Evolutionary conservation across 2,113 vertebrate species (phyloP), one percentile per base, ranked within the genome.

Genomic region (Poecile atricapillus): DNA sequence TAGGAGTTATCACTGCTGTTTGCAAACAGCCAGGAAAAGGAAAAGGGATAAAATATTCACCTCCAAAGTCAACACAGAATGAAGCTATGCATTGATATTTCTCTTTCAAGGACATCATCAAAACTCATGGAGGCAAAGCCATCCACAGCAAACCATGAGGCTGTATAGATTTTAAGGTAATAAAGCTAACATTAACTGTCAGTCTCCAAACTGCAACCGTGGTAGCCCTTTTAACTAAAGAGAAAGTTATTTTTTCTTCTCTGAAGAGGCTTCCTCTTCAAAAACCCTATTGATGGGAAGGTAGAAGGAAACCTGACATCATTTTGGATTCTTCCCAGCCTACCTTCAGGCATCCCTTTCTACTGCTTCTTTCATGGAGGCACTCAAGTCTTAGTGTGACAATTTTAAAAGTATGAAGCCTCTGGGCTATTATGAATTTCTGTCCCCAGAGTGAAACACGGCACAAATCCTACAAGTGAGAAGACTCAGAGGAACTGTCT

Each of bases 31-130:
- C 60, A 70, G 88, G 89, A 20, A 94, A 90, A 97, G 56, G 80
- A 83, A 95, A 86, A 21, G 58, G 83, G 90, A 93, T 93, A 91
- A 96, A 95, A 97, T 89, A 97, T 78, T 96, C 95, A 93, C 95
- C 94, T 95, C 94, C 76, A 69, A 92, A 97, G 92, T 91, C 92
- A 92, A 62, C 68, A 71, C 37, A 3, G 14, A 96, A 73, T 73
- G 88, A 93, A 94, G 73, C 41, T 86, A 30, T 75, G 76, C 73
- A 76, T 96, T 83, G 93, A 1, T 92, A 84, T 94, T 95, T 96
- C 92, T 79, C 93, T 97, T 96, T 96, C 96, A 97, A 97, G 92
- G 95, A 94, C 92, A 94, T 59, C 80, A 92, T 96, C 92, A 97
- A 96, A 96, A 97, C 90, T 87, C 1, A 2, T 78, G 83, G 86